Evolutionary conservation across 2,113 vertebrate genomes (phyloP).

Genomic region (Syrmaticus mikado): DNA sequence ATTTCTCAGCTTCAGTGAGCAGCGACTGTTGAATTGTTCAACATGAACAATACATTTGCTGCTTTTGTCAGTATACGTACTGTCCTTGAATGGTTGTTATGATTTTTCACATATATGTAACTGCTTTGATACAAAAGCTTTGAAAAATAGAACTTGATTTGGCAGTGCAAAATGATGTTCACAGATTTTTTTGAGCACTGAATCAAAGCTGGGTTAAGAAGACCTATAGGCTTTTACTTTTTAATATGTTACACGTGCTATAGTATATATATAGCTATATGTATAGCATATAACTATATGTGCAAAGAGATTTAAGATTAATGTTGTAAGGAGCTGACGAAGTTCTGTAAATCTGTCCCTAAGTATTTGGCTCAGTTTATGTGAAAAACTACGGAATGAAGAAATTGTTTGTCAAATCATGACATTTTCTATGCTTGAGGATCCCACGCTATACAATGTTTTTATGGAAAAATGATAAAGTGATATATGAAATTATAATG

Average conservation of each 20-base stretch:
- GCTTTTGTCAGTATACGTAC: background rate
- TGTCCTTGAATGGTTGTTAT: background rate
- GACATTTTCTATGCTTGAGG: background rate
- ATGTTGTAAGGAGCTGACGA: background rate
- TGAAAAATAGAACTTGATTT: background rate
- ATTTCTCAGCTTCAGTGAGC: background rate
- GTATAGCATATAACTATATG: background rate
- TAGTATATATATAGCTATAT: background rate
- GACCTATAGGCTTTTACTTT: background rate
- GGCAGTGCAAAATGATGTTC: background rate
- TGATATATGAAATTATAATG: background rate
- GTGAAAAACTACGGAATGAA: background rate
- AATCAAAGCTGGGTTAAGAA: background rate
- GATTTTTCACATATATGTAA: background rate
- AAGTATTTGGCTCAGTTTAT: background rate
- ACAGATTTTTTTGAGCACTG: background rate
- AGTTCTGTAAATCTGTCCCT: background rate
- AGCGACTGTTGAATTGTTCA: background rate
- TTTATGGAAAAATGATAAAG: background rate
- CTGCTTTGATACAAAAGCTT: background rate
- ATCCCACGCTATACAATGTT: background rate
- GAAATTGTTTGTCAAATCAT: background rate
- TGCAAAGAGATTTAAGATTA: background rate
- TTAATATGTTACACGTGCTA: accelerated
- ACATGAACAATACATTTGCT: background rate